phyloP scores from a whole-genome alignment of 2,888 invertebrate species.

The Drosophila macrospina region DNA sequence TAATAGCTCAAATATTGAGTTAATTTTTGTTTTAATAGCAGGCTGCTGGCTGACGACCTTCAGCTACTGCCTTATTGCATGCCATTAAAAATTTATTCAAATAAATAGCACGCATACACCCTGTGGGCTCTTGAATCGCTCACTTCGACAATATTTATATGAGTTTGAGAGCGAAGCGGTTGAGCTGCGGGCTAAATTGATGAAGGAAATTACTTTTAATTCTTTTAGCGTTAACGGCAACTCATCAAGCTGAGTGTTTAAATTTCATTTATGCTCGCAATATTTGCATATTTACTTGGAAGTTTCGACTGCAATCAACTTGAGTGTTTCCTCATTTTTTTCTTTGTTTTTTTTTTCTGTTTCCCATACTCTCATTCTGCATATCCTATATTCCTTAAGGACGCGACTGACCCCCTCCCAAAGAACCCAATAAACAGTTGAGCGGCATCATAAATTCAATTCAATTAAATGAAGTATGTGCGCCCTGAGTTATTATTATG shows the following conservation, averaged over 20 bases:
- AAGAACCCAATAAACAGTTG: not conserved
- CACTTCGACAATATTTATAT: conserved; percentile 20
- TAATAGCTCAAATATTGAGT: conserved; percentile 14
- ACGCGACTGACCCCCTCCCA: conserved; percentile 29
- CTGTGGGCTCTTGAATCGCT: conserved; percentile 9
- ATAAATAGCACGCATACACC: conserved; percentile 62
- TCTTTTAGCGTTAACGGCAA: conserved; percentile 70
- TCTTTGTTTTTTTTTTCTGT: not conserved
- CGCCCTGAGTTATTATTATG: conserved; percentile 34
- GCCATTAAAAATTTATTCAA: conserved; percentile 67
- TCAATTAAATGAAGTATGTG: conserved; percentile 66
- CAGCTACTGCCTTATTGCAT: conserved; percentile 56
- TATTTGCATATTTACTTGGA: conserved; percentile 61
- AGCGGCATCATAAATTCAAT: conserved; percentile 57
- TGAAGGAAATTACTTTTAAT: conserved; percentile 73
- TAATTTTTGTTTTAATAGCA: conserved; percentile 18
- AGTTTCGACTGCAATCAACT: conserved; percentile 62
- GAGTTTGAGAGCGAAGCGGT: conserved; percentile 7
- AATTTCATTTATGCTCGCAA: conserved; percentile 62
- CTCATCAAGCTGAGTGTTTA: conserved; percentile 77
- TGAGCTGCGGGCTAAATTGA: conserved; percentile 56
- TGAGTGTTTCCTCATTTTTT: conserved; percentile 57
- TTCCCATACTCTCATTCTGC: not conserved
- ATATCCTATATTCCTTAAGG: conserved; percentile 35
- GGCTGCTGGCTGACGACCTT: conserved; percentile 8